Percentiles rank a stretch among this genome's conserved stretches.
These are phyloP conservation scores for Caenorhabditis doughertyi DNA, from an alignment of 2,888 invertebrate species.

Conservation along the genomic window DNA sequence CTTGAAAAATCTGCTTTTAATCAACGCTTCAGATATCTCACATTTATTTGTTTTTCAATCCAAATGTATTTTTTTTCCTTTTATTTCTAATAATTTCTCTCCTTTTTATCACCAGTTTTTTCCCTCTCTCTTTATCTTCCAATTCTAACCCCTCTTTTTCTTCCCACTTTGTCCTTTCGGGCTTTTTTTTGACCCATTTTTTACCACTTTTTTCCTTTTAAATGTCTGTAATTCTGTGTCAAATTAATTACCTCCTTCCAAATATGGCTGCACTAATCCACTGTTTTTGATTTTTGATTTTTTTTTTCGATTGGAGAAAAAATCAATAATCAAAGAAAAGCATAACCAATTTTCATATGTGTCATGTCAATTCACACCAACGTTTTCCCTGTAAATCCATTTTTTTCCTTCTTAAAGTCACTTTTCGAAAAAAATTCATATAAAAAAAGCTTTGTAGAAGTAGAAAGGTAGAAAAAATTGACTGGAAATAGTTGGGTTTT, in stretches of 20 bases:
- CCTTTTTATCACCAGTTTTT: too few species aligned
- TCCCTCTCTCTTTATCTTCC: slow-evolving; percentile 3
- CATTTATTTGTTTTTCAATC: not conserved
- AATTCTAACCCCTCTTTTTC: slow-evolving; percentile 2
- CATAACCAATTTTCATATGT: slow-evolving; percentile 32
- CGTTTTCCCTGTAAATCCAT: slow-evolving; percentile 41
- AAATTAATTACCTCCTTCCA: slow-evolving; percentile 22
- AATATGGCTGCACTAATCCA: slow-evolving; percentile 60
- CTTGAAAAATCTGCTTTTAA: not conserved
- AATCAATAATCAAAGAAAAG: not conserved
- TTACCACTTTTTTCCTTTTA: slow-evolving; percentile 22
- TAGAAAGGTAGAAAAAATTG: not conserved
- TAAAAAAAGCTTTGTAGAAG: not conserved
- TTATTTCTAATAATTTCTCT: not conserved
- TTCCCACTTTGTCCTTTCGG: not conserved
- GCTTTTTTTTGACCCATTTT: slow-evolving; percentile 15
- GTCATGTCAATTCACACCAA: slow-evolving; percentile 40
- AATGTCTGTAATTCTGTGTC: slow-evolving; percentile 40
- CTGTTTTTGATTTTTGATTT: not conserved
- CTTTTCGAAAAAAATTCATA: not conserved
- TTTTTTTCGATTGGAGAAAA: not conserved
- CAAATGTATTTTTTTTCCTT: not conserved
- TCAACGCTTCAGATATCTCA: not conserved
- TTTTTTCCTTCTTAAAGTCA: too few species aligned
- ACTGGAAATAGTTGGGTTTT: too few species aligned